Conservation (phyloP, 2,797 vertebrate genomes). For the Poeciliopsis infans region DNA sequence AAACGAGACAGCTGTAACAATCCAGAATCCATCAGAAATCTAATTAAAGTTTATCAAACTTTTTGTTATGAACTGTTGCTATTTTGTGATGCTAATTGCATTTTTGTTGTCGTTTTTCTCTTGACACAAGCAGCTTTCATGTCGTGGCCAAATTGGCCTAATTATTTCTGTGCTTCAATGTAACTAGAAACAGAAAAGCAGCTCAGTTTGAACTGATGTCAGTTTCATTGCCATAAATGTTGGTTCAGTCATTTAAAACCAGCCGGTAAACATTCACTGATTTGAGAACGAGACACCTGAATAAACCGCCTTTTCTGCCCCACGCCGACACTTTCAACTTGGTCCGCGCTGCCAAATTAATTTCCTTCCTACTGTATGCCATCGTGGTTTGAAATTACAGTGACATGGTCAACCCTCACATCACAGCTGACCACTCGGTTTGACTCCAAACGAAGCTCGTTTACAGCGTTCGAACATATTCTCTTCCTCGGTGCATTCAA, state of each 20-base stretch:
- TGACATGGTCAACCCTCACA: background rate
- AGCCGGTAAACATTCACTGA: background rate
- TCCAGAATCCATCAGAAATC: background rate
- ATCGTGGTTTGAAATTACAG: background rate
- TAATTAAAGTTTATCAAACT: conserved; percentile 1
- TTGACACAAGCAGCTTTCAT: background rate
- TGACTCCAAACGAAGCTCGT: background rate
- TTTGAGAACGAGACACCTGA: background rate
- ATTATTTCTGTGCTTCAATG: background rate
- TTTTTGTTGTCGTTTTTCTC: conserved; percentile 10
- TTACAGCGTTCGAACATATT: background rate
- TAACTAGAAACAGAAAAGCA: background rate
- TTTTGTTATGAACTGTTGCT: background rate
- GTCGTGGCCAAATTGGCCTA: background rate
- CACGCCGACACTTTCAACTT: background rate
- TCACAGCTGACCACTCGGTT: background rate
- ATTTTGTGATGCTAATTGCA: conserved; percentile 6
- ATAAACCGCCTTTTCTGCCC: background rate
- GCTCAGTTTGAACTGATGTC: background rate
- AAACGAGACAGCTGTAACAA: conserved; percentile 3
- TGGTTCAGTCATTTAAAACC: background rate
- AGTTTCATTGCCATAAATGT: too few relatives aligned
- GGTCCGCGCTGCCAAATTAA: background rate
- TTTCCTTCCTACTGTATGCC: too few relatives aligned
- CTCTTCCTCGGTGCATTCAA: too few relatives aligned